Percentiles rank a stretch among this genome's conserved stretches.
phyloP scores from a whole-genome alignment of 2,797 vertebrate species.

The Typhlichthys eigenmanni region DNA sequence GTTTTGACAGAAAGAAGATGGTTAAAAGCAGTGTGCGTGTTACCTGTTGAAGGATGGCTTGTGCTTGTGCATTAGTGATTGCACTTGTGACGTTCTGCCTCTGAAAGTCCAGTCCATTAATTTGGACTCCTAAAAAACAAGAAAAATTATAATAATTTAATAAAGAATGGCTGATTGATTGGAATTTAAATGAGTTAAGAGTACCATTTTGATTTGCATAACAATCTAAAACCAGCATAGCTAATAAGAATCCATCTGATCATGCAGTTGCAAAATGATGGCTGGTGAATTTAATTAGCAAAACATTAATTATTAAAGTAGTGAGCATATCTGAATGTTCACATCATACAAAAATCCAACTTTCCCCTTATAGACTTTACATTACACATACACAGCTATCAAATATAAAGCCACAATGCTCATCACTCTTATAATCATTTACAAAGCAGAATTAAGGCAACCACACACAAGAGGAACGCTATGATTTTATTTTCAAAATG shows the following conservation, averaged over 20 bases:
- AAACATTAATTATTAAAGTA: slow-evolving; percentile 22
- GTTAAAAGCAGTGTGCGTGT: slow-evolving; percentile 6
- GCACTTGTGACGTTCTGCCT: slow-evolving; percentile 92
- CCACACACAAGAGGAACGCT: slow-evolving; percentile 25
- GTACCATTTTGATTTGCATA: neutral
- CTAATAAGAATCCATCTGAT: slow-evolving; percentile 2
- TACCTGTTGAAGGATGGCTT: slow-evolving; percentile 99
- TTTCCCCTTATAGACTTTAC: slow-evolving; percentile 12
- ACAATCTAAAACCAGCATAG: neutral
- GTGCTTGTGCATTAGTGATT: slow-evolving; percentile 96
- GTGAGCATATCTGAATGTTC: neutral
- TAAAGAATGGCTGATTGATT: no score
- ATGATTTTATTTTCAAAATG: slow-evolving; percentile 17
- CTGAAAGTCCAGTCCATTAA: slow-evolving; percentile 97
- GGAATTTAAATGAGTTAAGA: neutral
- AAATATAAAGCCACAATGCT: slow-evolving; percentile 6
- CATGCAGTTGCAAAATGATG: slow-evolving; percentile 7
- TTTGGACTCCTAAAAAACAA: slow-evolving; percentile 87
- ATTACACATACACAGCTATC: slow-evolving; percentile 4
- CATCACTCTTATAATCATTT: slow-evolving; percentile 8
- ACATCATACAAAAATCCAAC: slow-evolving; percentile 2
- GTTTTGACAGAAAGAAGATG: neutral
- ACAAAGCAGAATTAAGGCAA: slow-evolving; percentile 26
- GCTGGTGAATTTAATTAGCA: slow-evolving; percentile 10
- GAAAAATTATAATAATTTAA: slow-evolving; percentile 8